phyloP scores from a whole-genome alignment of 2,113 vertebrate species.

The Labeo catla region DNA sequence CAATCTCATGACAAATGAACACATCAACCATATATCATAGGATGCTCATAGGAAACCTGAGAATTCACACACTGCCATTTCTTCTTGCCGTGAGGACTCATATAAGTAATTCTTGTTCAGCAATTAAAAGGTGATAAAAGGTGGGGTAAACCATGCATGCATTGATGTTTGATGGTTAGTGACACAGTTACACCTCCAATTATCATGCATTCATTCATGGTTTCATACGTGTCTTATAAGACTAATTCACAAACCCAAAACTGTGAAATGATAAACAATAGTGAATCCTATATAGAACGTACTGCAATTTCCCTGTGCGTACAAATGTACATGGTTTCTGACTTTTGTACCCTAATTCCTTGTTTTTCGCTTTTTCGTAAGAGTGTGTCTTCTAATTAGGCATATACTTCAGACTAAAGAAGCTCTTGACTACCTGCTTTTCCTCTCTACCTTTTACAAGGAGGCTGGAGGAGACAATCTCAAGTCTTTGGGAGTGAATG shows the following conservation, averaged over 20 bases:
- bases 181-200: neutral
- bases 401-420: constrained; percentile 66
- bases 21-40: neutral
- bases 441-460: constrained; percentile 63
- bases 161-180: neutral
- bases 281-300: too few species aligned
- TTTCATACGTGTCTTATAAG: neutral
- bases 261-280: neutral
- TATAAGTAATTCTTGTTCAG: neutral
- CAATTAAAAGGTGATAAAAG: neutral
- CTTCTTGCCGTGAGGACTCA: neutral
- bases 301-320: too few species aligned
- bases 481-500: constrained; percentile 66
- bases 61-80: neutral
- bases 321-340: neutral
- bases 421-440: constrained; percentile 71
- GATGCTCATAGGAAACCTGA: neutral
- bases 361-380: constrained; percentile 71
- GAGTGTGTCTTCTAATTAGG: constrained; percentile 75
- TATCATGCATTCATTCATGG: neutral
- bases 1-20: neutral
- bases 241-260: neutral
- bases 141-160: neutral
- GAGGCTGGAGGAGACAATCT: constrained; percentile 57
- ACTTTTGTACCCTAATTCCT: constrained; percentile 47